Base-by-base conservation (phyloP, 2,113 vertebrate species). In the Albula goreensis region DNA sequence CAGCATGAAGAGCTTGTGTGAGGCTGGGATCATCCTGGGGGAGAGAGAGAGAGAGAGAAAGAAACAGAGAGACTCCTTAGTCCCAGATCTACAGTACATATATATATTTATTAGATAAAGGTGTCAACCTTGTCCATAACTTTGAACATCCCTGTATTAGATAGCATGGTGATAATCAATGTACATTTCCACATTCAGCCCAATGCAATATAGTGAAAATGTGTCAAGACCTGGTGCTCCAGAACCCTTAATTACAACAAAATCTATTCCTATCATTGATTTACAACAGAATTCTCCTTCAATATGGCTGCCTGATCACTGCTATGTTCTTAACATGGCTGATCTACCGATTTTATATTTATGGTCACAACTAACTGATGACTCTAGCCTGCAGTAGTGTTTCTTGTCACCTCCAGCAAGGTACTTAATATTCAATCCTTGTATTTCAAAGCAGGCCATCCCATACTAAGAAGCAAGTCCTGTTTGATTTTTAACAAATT, bases 11-110 rank as follows among this genome's bases (percentile, higher is more conserved):
- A 93, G 90, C 84, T 94, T 94, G 88, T 95, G 95, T 53, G 93
- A 94, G 79, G 96, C 93, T 0, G 95, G 95, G 83, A 97, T 96
- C 96, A 97, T 97, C 92, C 96, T 96, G 91, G 4, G 63, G 49
- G 50, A 56, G 53, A 12, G 53, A 56, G 53, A 12, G 53, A 56
- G 53, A 60, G 50, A n/a, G 52, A 50, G 41, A 48, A 51, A n/a
- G 85, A 6, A 22, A 70, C 11, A 60, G 57, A 15, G 57, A 41
- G 31, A 41, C 31, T 41, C 31, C 31, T 41, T 1, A 41, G 31
- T 41, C 31, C 31, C 31, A 41, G 31, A 41, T 41, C 31, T 41
- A 41, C 31, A 41, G n/a, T n/a, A n/a, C 1, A 41, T 41, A 41
- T 41, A 41, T 41, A 41, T 41, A 41, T 41, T 41, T 41, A 41